Evolutionary conservation across 2,113 vertebrate species (phyloP).

Genomic region (Phylloscopus trochilus): DNA sequence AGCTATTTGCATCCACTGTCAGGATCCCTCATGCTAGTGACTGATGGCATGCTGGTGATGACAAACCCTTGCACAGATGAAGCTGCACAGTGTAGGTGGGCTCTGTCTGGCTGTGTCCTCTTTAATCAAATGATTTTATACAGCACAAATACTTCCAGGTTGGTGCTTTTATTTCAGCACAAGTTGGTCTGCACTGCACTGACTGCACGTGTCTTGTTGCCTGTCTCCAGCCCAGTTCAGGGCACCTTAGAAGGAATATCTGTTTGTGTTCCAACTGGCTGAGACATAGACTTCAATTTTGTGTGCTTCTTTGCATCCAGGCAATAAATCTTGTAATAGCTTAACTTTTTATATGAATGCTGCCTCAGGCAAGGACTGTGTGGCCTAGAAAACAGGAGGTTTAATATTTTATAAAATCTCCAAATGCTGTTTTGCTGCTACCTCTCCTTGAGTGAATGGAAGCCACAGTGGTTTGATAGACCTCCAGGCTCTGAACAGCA

Average conservation of each 20-base stretch:
- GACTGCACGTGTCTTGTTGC: not conserved
- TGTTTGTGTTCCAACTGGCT: slow-evolving; percentile 1
- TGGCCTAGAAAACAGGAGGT: slow-evolving; percentile 63
- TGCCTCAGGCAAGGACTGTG: slow-evolving; percentile 65
- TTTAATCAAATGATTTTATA: not conserved
- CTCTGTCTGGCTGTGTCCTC: not conserved
- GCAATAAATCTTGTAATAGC: slow-evolving; percentile 68
- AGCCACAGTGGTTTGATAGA: not conserved
- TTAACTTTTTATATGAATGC: slow-evolving; percentile 63
- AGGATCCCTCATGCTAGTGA: not conserved
- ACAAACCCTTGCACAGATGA: not conserved
- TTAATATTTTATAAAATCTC: slow-evolving; percentile 70
- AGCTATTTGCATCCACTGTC: not conserved
- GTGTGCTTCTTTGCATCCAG: slow-evolving; percentile 46
- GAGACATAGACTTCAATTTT: slow-evolving; percentile 20
- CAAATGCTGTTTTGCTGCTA: slow-evolving; percentile 50
- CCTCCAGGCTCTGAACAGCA: not conserved
- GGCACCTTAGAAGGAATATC: slow-evolving; percentile 2
- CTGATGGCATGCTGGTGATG: not conserved
- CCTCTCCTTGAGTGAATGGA: not conserved
- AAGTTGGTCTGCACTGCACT: not conserved
- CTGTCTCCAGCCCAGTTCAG: not conserved
- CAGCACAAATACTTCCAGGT: not conserved
- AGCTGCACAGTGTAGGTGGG: not conserved
- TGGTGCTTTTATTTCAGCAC: not conserved